phyloP scores from a whole-genome alignment of 2,888 invertebrate genomes.

The Lasioglossum figueresi region DNA sequence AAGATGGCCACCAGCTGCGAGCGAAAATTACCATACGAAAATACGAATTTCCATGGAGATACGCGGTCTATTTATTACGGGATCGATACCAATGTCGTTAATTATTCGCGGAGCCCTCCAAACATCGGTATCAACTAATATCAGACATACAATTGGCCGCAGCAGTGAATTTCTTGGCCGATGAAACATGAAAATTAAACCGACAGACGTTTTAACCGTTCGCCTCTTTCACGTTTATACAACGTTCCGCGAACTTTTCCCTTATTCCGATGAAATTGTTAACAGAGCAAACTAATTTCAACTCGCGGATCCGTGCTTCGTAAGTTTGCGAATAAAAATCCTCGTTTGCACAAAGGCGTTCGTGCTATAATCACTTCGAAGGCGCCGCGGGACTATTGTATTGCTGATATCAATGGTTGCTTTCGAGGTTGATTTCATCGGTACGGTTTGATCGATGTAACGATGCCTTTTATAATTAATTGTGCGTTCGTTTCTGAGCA shows the following conservation, averaged over 20 bases:
- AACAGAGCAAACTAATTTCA: slow-evolving; percentile 21
- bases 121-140: neutral
- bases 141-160: neutral
- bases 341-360: neutral
- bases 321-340: slow-evolving; percentile 1
- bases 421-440: neutral
- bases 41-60: neutral
- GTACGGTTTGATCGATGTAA: neutral
- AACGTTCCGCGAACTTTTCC: neutral
- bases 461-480: neutral
- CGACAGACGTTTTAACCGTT: neutral
- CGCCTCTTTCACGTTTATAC: neutral
- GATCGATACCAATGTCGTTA: neutral
- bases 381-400: neutral
- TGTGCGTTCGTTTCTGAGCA: neutral
- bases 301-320: neutral
- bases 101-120: neutral
- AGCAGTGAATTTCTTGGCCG: neutral
- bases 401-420: neutral
- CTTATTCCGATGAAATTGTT: slow-evolving; percentile 4
- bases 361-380: neutral
- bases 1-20: neutral
- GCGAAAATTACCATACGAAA: neutral
- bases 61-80: neutral
- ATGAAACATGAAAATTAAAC: slow-evolving; percentile 1